phyloP scores from a whole-genome alignment of 2,888 invertebrate genomes.

The Panzeria rudis region DNA sequence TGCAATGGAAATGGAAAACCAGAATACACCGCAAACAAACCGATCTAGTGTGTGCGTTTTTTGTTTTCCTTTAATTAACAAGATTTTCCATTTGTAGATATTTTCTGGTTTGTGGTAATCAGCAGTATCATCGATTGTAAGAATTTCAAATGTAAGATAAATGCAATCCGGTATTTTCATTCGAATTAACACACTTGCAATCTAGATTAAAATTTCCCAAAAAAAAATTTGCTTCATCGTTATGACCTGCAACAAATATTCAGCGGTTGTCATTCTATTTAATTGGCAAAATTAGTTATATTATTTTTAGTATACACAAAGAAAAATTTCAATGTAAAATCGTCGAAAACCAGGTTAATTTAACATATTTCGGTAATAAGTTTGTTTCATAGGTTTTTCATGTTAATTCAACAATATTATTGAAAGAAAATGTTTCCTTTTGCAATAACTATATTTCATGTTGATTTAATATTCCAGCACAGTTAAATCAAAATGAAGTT shows the following conservation, averaged over 20 bases:
- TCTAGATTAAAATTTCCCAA: background rate
- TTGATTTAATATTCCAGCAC: too few species aligned
- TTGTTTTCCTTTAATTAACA: conserved; percentile 27
- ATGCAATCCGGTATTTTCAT: conserved; percentile 26
- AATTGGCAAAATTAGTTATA: background rate
- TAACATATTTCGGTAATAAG: too few species aligned
- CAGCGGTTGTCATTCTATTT: conserved; percentile 1
- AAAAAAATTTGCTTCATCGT: background rate
- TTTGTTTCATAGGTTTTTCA: too few species aligned
- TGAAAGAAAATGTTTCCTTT: too few species aligned
- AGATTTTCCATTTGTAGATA: conserved; percentile 38
- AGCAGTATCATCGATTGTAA: conserved; percentile 12
- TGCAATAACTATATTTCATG: too few species aligned
- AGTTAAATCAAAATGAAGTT: too few species aligned
- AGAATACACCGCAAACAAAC: conserved; percentile 44
- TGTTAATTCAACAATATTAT: too few species aligned
- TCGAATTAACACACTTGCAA: background rate
- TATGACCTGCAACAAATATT: background rate
- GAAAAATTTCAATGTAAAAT: too few species aligned
- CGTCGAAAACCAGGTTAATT: too few species aligned
- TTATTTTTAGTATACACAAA: too few species aligned
- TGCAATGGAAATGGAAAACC: conserved; percentile 38
- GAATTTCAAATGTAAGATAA: conserved; percentile 30
- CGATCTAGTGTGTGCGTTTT: background rate
- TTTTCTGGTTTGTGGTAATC: conserved; percentile 35